Percentiles rank a stretch among this genome's conserved stretches.
phyloP scores from a whole-genome alignment of 1,140 invertebrate species.

The Notospermus geniculatus region DNA sequence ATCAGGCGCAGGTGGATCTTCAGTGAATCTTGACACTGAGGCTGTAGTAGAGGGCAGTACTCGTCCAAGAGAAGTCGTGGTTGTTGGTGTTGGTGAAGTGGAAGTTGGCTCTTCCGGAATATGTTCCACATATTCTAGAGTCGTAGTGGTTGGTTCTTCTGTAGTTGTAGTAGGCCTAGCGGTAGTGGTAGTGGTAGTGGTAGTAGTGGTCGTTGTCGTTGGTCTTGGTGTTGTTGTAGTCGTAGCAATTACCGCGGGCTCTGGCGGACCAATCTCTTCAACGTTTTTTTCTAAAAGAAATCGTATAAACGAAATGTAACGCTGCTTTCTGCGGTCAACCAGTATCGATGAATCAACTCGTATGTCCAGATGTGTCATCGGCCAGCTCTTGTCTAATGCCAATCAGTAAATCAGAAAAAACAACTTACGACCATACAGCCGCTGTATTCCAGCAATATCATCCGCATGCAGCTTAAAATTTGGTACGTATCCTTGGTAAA shows the following conservation, averaged over 20 bases:
- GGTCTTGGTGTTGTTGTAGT: no score
- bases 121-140: no score
- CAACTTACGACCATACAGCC: constrained; percentile 52
- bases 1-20: constrained; percentile 15
- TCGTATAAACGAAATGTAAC: no score
- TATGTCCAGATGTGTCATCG: neutral
- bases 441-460: constrained; percentile 75
- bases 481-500: constrained; percentile 61
- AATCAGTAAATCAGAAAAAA: neutral
- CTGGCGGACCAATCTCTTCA: no score
- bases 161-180: neutral
- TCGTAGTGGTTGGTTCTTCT: neutral
- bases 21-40: neutral
- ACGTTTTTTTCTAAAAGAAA: no score
- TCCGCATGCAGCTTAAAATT: constrained; percentile 80
- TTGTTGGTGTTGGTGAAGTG: neutral
- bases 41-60: neutral
- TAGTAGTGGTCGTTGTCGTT: neutral
- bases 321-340: no score
- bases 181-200: neutral
- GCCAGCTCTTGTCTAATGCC: neutral
- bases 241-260: no score
- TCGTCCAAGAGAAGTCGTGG: neutral
- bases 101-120: no score
- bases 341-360: neutral